Evolutionary conservation across 2,797 vertebrate species (phyloP).

Genomic region (Spinus pinus): DNA sequence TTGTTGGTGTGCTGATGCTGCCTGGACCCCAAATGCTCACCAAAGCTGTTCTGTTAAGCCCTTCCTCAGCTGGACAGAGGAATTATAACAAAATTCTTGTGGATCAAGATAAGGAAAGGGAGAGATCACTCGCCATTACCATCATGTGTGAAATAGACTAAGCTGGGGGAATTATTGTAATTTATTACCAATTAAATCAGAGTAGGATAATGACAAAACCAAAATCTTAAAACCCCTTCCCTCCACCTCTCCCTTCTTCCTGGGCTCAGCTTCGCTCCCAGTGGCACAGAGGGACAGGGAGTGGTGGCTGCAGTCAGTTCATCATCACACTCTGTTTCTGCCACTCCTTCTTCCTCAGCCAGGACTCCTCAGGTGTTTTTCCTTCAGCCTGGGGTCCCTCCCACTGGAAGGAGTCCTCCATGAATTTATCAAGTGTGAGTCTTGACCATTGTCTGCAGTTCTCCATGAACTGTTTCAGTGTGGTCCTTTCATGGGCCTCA

Average conservation of each 20-base stretch:
- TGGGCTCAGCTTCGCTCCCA: neutral
- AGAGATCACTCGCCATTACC: neutral
- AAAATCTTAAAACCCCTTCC: neutral
- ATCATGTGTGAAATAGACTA: neutral
- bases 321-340: neutral
- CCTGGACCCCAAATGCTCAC: neutral
- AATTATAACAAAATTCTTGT: neutral
- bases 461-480: rapidly evolving
- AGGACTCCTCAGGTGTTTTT: rapidly evolving
- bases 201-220: neutral
- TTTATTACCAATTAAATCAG: neutral
- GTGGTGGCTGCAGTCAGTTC: neutral
- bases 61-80: neutral
- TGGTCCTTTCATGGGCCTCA: neutral
- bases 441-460: neutral
- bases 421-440: rapidly evolving
- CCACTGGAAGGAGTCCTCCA: neutral
- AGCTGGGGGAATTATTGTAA: neutral
- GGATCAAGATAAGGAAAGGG: neutral
- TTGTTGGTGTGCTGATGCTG: neutral
- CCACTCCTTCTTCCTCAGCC: neutral
- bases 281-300: neutral
- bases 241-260: neutral
- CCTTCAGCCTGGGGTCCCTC: neutral
- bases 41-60: neutral